These are phyloP conservation scores for Rotaria macrura DNA, from an alignment of 2,888 invertebrate genomes.

Conservation along the genomic window DNA sequence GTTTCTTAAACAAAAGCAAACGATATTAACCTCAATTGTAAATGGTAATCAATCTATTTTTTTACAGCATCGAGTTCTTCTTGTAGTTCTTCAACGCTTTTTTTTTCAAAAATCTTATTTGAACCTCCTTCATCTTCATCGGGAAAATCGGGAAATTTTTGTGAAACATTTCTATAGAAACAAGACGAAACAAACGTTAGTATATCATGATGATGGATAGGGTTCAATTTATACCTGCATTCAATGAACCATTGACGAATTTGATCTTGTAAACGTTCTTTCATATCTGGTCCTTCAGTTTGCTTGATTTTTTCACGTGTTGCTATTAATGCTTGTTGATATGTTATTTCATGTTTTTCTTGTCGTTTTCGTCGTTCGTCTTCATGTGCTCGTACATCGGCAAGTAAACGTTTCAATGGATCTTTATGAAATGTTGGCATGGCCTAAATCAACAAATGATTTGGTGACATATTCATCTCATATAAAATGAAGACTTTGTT, in stretches of 20 bases:
- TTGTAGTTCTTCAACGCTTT: slow-evolving; percentile 48
- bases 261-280: slow-evolving; percentile 75
- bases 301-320: slow-evolving; percentile 58
- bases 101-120: slow-evolving; percentile 60
- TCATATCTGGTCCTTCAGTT: slow-evolving; percentile 65
- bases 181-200: neutral
- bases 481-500: too few relatives aligned
- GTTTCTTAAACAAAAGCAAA: slow-evolving; percentile 35
- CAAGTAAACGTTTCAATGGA: slow-evolving; percentile 42
- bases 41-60: neutral
- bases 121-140: slow-evolving; percentile 82
- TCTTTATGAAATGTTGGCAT: slow-evolving; percentile 44
- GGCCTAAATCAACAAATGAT: too few relatives aligned
- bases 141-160: slow-evolving; percentile 73
- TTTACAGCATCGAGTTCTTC: slow-evolving; percentile 46
- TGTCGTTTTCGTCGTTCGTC: slow-evolving; percentile 59
- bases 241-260: slow-evolving; percentile 74
- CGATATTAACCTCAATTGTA: neutral
- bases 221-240: slow-evolving; percentile 55
- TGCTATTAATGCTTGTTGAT: slow-evolving; percentile 59
- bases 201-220: too few relatives aligned
- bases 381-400: slow-evolving; percentile 42
- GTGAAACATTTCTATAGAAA: slow-evolving; percentile 46
- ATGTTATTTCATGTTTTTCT: slow-evolving; percentile 60
- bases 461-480: too few relatives aligned